phyloP scores from a whole-genome alignment of 2,113 vertebrate genomes.

The Mola mola region DNA sequence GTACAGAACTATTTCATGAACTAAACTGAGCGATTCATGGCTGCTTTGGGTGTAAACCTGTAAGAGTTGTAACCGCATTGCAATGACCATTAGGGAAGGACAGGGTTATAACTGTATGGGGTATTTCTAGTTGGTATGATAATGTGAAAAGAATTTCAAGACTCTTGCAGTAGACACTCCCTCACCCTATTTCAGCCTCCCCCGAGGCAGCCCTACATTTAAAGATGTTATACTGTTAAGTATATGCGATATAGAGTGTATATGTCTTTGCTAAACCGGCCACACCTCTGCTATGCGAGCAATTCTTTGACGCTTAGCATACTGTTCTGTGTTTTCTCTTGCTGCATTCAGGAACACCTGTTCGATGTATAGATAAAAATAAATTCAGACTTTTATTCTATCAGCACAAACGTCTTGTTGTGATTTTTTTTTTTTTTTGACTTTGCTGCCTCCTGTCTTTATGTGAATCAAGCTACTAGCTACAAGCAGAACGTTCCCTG shows the following conservation, averaged over 20 bases:
- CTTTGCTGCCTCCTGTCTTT: conserved; percentile 12
- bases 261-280: conserved; percentile 80
- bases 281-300: conserved; percentile 81
- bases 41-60: conserved; percentile 55
- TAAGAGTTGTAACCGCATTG: conserved; percentile 51
- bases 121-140: conserved; percentile 56
- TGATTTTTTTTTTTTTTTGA: conserved; percentile 35
- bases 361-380: conserved; percentile 86
- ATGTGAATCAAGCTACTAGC: not conserved
- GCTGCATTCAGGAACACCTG: conserved; percentile 85
- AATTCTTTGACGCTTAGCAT: conserved; percentile 80
- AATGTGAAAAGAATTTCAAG: conserved; percentile 64
- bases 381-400: conserved; percentile 88
- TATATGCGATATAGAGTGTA: conserved; percentile 69
- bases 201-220: conserved; percentile 58
- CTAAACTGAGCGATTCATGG: conserved; percentile 48
- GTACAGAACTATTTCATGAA: conserved; percentile 52
- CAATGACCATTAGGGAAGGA: conserved; percentile 60
- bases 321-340: conserved; percentile 80
- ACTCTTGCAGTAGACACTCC: conserved; percentile 59
- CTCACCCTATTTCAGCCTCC: conserved; percentile 58
- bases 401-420: conserved; percentile 66
- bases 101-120: conserved; percentile 68
- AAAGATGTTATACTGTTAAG: conserved; percentile 42
- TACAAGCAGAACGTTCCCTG: no score